phyloP scores from a whole-genome alignment of 1,140 invertebrate genomes.

The Pogonomyrmex californicus region DNA sequence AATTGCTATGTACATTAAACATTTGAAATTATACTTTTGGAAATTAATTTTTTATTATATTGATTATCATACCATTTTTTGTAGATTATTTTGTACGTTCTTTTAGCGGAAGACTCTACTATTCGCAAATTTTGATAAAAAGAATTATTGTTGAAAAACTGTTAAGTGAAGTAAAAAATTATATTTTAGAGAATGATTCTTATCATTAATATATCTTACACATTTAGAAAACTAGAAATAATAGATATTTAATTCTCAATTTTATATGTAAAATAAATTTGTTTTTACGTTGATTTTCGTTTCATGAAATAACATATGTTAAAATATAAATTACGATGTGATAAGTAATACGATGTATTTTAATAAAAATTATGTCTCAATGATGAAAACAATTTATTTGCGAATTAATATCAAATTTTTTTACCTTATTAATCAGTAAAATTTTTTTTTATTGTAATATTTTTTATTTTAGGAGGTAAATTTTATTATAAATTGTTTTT shows the following conservation, averaged over 20 bases:
- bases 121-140: not conserved
- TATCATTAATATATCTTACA: not conserved
- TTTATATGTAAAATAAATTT: not conserved
- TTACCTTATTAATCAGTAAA: not conserved
- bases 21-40: not conserved
- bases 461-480: not conserved
- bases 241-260: not conserved
- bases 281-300: not conserved
- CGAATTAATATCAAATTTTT: not conserved
- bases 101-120: not conserved
- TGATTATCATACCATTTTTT: not conserved
- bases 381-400: constrained; percentile 4
- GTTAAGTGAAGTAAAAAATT: not conserved
- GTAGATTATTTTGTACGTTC: not conserved
- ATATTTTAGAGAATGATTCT: not conserved
- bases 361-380: constrained; percentile 31
- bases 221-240: not conserved
- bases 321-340: not conserved
- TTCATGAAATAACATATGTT: not conserved
- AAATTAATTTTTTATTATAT: not conserved
- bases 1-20: not conserved
- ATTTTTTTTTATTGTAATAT: not conserved
- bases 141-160: not conserved
- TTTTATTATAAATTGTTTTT: constrained; percentile 12
- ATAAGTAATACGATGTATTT: constrained; percentile 22